These are phyloP conservation scores for Melitaea athalia DNA, from an alignment of 2,888 invertebrate genomes.

Conservation along the genomic window DNA sequence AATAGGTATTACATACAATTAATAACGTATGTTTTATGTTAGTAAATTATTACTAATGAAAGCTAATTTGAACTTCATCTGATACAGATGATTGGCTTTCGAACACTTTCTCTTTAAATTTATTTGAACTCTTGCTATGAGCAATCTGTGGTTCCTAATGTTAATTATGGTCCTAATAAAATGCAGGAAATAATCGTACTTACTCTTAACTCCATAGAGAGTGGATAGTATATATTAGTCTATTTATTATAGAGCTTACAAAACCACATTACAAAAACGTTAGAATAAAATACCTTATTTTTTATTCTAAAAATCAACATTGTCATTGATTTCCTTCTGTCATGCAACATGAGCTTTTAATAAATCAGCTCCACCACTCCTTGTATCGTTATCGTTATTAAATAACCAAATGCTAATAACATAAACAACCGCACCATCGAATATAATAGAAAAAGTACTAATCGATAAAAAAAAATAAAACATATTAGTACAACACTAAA, in stretches of 20 bases:
- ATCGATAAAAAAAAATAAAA: constrained; percentile 30
- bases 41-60: constrained; percentile 67
- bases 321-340: neutral
- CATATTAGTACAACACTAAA: constrained; percentile 42
- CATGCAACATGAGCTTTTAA: neutral
- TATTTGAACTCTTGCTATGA: constrained; percentile 71
- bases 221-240: constrained; percentile 16
- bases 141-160: constrained; percentile 57
- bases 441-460: constrained; percentile 26
- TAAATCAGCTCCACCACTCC: neutral
- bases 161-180: constrained; percentile 39
- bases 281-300: constrained; percentile 8
- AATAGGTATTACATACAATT: constrained; percentile 74
- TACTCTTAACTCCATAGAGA: constrained; percentile 17
- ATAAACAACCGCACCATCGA: constrained; percentile 16
- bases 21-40: constrained; percentile 65
- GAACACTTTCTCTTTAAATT: constrained; percentile 55
- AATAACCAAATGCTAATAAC: constrained; percentile 23
- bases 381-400: constrained; percentile 8
- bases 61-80: constrained; percentile 78
- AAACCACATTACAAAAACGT: constrained; percentile 3
- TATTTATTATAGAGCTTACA: neutral
- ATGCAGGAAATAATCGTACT: constrained; percentile 25
- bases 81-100: constrained; percentile 76
- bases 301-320: constrained; percentile 8